Percentiles rank a stretch among this genome's conserved stretches.
Conservation (phyloP, 2,797 vertebrate species). For the Sarcophilus harrisii region DNA sequence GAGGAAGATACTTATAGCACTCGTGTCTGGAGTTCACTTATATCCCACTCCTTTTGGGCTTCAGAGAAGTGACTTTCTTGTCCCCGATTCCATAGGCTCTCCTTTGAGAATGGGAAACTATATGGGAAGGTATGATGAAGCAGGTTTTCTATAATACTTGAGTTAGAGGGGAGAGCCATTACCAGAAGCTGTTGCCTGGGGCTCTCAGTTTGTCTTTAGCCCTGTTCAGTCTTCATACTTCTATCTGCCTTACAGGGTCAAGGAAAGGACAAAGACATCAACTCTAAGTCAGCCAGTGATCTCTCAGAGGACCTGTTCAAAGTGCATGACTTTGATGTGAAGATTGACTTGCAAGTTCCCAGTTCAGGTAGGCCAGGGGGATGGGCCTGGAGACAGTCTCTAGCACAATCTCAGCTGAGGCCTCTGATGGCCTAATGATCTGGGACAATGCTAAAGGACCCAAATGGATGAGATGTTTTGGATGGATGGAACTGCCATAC, state of each 20-base stretch:
- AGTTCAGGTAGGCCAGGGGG: constrained; percentile 91
- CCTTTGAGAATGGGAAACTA: constrained; percentile 19
- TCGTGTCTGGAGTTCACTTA: not conserved
- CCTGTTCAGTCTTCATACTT: not conserved
- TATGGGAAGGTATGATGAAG: not conserved
- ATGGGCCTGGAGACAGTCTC: not conserved
- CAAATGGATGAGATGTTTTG: not conserved
- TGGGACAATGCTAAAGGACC: not conserved
- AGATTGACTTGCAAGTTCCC: constrained; percentile 99
- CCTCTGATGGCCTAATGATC: not conserved
- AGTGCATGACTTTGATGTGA: constrained; percentile 99
- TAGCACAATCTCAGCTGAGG: not conserved
- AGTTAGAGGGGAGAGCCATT: not conserved
- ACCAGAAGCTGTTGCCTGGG: not conserved
- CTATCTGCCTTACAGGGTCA: constrained; percentile 86
- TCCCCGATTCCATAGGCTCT: not conserved
- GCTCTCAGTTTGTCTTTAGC: constrained; percentile 31
- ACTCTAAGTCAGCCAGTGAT: constrained; percentile 94
- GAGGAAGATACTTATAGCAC: not conserved
- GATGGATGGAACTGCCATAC: not conserved
- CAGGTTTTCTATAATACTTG: constrained; percentile 13
- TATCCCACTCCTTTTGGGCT: constrained; percentile 1
- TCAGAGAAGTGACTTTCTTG: constrained; percentile 17
- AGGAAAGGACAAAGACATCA: constrained; percentile 94
- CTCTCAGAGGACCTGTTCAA: constrained; percentile 99